A percentile compares a stretch with the other conserved stretches of the same genome.
Conservation (phyloP, 2,888 invertebrate genomes). For the Mythimna vitellina region DNA sequence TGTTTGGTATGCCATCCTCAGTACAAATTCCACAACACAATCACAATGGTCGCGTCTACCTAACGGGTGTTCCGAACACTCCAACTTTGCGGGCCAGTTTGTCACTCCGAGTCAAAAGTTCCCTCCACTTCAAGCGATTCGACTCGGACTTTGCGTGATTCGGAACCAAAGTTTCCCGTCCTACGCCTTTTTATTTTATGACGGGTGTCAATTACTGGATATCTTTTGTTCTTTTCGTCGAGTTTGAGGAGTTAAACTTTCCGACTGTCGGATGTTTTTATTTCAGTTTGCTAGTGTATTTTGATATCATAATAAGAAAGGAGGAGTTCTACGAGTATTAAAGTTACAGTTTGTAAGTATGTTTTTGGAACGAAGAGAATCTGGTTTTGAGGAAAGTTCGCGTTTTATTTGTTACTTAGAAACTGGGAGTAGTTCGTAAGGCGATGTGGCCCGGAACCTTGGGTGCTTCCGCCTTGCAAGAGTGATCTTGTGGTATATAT, state of each 20-base stretch:
- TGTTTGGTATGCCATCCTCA: slow-evolving; percentile 39
- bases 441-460: slow-evolving; percentile 37
- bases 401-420: slow-evolving; percentile 44
- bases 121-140: slow-evolving; percentile 67
- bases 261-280: slow-evolving; percentile 58
- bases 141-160: slow-evolving; percentile 68
- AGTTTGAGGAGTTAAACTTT: slow-evolving; percentile 67
- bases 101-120: slow-evolving; percentile 77
- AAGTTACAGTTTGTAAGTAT: slow-evolving; percentile 48
- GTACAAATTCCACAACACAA: slow-evolving; percentile 57
- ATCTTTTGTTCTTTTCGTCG: slow-evolving; percentile 71
- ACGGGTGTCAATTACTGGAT: slow-evolving; percentile 76
- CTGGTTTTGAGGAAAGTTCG: slow-evolving; percentile 50
- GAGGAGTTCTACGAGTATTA: slow-evolving; percentile 45
- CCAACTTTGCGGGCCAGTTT: slow-evolving; percentile 73
- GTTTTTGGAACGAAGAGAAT: slow-evolving; percentile 53
- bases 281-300: slow-evolving; percentile 60
- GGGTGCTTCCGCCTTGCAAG: slow-evolving; percentile 45
- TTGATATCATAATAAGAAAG: slow-evolving; percentile 62
- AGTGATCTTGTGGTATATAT: slow-evolving; percentile 33
- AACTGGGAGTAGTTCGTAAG: slow-evolving; percentile 34
- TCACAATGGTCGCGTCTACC: slow-evolving; percentile 57
- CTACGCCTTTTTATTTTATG: slow-evolving; percentile 73
- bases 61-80: slow-evolving; percentile 66
- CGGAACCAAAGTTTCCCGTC: slow-evolving; percentile 68